phyloP scores from a whole-genome alignment of 2,888 invertebrate genomes.

The Liodrosophila aerea region DNA sequence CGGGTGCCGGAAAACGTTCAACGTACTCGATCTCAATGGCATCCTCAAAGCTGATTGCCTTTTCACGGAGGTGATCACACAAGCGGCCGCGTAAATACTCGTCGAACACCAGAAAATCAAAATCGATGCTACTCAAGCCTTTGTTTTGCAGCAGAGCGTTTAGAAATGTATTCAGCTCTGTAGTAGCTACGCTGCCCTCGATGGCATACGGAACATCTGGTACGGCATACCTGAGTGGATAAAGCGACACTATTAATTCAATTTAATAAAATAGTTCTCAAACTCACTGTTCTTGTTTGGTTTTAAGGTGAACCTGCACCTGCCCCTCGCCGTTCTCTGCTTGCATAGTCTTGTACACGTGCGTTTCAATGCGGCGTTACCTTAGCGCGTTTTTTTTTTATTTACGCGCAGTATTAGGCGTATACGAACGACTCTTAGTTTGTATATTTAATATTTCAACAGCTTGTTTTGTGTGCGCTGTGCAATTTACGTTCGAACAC shows the following conservation, averaged over 20 bases:
- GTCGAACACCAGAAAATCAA: slow-evolving; percentile 94
- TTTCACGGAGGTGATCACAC: slow-evolving; percentile 89
- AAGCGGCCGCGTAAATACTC: slow-evolving; percentile 88
- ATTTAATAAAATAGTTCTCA: not conserved
- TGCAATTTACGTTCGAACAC: too few species aligned
- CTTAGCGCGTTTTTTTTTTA: not conserved
- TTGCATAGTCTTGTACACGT: slow-evolving; percentile 74
- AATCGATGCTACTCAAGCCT: slow-evolving; percentile 83
- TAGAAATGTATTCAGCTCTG: slow-evolving; percentile 89
- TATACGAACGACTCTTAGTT: too few species aligned
- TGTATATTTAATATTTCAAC: too few species aligned
- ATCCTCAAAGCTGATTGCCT: slow-evolving; percentile 90
- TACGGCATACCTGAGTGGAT: slow-evolving; percentile 89
- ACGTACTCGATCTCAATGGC: slow-evolving; percentile 96
- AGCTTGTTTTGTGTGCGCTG: too few species aligned
- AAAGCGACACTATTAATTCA: not conserved
- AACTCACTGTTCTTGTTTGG: slow-evolving; percentile 91
- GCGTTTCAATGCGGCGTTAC: slow-evolving; percentile 46
- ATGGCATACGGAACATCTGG: slow-evolving; percentile 93
- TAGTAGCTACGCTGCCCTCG: slow-evolving; percentile 87
- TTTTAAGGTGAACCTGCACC: slow-evolving; percentile 90
- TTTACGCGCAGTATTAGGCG: not conserved
- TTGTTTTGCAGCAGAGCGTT: slow-evolving; percentile 86
- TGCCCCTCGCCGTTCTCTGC: slow-evolving; percentile 84
- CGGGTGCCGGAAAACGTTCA: slow-evolving; percentile 94